Conservation (phyloP, 2,113 vertebrate genomes). For the Tetraodon nigroviridis region DNA sequence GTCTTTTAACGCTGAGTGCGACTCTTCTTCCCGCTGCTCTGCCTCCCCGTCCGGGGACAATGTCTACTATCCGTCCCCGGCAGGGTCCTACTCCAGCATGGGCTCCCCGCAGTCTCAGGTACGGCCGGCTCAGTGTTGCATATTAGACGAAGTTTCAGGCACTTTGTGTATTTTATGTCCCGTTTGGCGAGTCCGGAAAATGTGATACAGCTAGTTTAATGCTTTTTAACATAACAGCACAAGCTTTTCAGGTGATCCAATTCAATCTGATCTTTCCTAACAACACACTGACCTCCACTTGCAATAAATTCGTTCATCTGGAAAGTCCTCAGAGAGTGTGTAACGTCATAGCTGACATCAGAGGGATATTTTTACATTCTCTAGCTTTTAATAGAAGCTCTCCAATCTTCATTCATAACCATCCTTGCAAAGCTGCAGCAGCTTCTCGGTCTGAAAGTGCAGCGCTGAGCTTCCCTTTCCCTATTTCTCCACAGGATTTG, state of each 20-base stretch:
- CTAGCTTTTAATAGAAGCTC: slow-evolving; percentile 48
- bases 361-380: slow-evolving; percentile 81
- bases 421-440: slow-evolving; percentile 12
- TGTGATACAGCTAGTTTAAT: neutral
- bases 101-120: slow-evolving; percentile 87
- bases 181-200: neutral
- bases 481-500: slow-evolving; percentile 79
- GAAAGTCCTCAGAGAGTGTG: slow-evolving; percentile 82
- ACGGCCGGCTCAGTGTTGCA: slow-evolving; percentile 37
- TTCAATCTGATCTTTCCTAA: neutral
- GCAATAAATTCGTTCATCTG: slow-evolving; percentile 60
- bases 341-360: slow-evolving; percentile 86
- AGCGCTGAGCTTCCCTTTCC: slow-evolving; percentile 23
- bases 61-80: slow-evolving; percentile 81
- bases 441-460: slow-evolving; percentile 20
- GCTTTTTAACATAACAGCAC: neutral
- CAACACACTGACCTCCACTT: slow-evolving; percentile 13
- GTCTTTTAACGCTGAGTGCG: slow-evolving; percentile 84
- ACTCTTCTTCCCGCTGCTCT: slow-evolving; percentile 90
- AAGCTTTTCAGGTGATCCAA: neutral
- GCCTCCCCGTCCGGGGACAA: slow-evolving; percentile 87
- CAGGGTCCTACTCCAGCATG: slow-evolving; percentile 86
- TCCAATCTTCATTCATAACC: neutral
- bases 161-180: neutral
- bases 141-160: neutral